A percentile compares a stretch with the other conserved stretches of the same genome.
Conservation (phyloP, 1,140 invertebrate species). For the Formica selysi region DNA sequence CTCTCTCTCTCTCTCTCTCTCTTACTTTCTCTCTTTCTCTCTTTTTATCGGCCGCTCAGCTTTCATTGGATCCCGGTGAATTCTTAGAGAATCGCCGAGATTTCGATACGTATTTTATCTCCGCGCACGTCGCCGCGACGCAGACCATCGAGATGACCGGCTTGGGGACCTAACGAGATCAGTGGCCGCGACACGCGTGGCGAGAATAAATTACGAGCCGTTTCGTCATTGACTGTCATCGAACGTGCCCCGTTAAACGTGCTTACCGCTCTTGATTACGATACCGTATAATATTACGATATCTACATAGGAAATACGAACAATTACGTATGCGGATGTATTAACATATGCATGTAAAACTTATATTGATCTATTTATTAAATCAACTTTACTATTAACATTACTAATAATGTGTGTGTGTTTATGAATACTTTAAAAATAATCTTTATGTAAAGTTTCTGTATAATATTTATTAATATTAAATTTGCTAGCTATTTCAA, state of each 20-base stretch:
- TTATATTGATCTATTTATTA: neutral
- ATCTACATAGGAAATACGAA: too few species aligned
- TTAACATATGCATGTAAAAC: neutral
- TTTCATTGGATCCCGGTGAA: slow-evolving; percentile 52
- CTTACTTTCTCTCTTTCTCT: neutral
- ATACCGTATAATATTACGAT: neutral
- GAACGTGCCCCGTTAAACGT: slow-evolving; percentile 54
- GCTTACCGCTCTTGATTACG: slow-evolving; percentile 15
- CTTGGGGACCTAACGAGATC: slow-evolving; percentile 68
- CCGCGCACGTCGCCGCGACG: slow-evolving; percentile 60
- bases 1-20: neutral
- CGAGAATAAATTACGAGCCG: slow-evolving; percentile 71
- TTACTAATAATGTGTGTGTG: neutral
- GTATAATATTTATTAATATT: neutral
- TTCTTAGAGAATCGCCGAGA: slow-evolving; percentile 57
- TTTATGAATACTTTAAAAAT: neutral
- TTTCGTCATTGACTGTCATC: slow-evolving; percentile 68
- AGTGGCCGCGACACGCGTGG: slow-evolving; percentile 59
- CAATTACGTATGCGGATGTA: neutral
- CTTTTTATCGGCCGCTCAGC: slow-evolving; percentile 22
- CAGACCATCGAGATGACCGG: slow-evolving; percentile 67
- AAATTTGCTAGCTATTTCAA: neutral
- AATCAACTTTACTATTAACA: neutral
- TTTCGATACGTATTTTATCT: slow-evolving; percentile 59
- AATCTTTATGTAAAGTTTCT: neutral